Conservation (phyloP, 37 sponge, comb jelly and placozoan genomes). For the Mnemiopsis leidyi region DNA sequence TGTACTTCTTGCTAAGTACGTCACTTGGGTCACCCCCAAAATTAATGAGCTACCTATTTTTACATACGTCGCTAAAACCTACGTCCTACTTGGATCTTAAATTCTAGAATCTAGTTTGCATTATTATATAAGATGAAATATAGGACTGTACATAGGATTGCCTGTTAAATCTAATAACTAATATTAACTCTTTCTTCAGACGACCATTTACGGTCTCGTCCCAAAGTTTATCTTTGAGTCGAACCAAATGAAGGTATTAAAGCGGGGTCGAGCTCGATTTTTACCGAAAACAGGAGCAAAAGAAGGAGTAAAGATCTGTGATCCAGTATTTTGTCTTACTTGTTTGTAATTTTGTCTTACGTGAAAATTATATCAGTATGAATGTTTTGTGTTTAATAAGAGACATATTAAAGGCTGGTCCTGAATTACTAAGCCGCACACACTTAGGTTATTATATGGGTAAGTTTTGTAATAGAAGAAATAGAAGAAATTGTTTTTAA, state of each 20-base stretch:
- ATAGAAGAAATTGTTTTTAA: no score
- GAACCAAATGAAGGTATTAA: background rate
- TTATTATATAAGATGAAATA: no score
- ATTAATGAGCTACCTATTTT: no score
- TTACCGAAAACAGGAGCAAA: background rate
- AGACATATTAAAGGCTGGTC: background rate
- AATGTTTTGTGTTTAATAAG: no score
- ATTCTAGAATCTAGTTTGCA: background rate
- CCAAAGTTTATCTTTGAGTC: background rate
- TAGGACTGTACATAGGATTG: background rate
- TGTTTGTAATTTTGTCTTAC: no score
- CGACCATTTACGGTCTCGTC: background rate
- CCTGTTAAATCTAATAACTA: background rate
- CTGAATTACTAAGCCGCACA: background rate
- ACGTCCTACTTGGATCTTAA: background rate
- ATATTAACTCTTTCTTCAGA: background rate
- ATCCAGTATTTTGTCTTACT: no score
- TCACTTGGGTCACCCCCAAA: no score
- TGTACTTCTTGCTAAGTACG: no score
- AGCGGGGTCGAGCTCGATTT: background rate
- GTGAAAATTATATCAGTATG: no score
- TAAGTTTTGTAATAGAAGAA: background rate
- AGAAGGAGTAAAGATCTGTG: slow-evolving; percentile 31
- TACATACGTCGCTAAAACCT: no score
- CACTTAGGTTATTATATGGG: background rate